Conservation (phyloP, 2,888 invertebrate genomes). For the Drosophila neonasuta region DNA sequence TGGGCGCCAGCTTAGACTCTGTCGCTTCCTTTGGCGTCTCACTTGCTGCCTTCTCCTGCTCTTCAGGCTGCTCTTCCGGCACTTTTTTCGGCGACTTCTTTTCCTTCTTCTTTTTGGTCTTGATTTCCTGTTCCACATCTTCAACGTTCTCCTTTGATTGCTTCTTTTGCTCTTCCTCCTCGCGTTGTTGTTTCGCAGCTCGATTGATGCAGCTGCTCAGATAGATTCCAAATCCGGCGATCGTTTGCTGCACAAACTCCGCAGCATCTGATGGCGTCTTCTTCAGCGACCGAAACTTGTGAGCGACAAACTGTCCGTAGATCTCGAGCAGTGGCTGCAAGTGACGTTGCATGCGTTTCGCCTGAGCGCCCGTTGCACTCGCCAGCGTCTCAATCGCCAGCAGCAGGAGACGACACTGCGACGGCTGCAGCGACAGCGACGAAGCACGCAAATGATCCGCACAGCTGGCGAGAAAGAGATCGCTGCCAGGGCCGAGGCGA, state of each 20-base stretch:
- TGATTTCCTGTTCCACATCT: neutral
- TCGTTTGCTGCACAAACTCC: slow-evolving; percentile 72
- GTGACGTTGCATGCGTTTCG: slow-evolving; percentile 57
- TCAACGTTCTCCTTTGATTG: neutral
- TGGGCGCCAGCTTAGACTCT: slow-evolving; percentile 6
- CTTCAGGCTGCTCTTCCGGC: neutral
- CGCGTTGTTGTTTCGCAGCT: slow-evolving; percentile 20
- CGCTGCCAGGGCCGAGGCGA: slow-evolving; percentile 61
- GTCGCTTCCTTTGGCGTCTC: neutral
- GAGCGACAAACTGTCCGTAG: slow-evolving; percentile 48
- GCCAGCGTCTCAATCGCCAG: slow-evolving; percentile 73
- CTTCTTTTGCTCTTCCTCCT: neutral
- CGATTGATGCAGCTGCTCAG: slow-evolving; percentile 59
- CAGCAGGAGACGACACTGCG: slow-evolving; percentile 65
- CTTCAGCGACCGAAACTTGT: slow-evolving; percentile 50
- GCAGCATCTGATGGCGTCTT: slow-evolving; percentile 61
- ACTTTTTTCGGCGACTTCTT: neutral
- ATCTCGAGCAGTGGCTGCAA: slow-evolving; percentile 62
- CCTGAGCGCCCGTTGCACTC: slow-evolving; percentile 53
- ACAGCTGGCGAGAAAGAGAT: slow-evolving; percentile 64
- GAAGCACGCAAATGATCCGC: slow-evolving; percentile 42
- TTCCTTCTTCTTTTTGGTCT: neutral
- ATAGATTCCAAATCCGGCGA: slow-evolving; percentile 63
- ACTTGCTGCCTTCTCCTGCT: neutral
- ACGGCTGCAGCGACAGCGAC: slow-evolving; percentile 30